Conservation (phyloP, 1,140 invertebrate species). For the Rhysida immarginata region DNA sequence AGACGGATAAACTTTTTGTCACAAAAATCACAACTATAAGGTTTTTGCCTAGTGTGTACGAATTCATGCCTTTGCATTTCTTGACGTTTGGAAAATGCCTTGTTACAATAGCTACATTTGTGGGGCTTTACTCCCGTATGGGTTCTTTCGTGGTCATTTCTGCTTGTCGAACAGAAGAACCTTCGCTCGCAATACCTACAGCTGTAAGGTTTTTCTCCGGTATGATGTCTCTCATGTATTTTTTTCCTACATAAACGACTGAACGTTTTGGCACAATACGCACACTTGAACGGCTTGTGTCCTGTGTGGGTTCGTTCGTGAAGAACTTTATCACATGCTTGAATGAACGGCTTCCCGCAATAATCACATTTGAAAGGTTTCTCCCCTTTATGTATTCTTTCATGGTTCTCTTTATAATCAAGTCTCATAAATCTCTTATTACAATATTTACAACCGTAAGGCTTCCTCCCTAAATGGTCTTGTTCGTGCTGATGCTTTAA, state of each 20-base stretch:
- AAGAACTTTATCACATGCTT: neutral
- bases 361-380: neutral
- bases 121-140: neutral
- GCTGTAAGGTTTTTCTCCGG: neutral
- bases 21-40: constrained; percentile 13
- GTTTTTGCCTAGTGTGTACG: constrained; percentile 14
- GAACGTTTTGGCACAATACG: neutral
- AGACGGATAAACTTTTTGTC: constrained; percentile 19
- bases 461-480: neutral
- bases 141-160: neutral
- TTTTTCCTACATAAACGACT: neutral
- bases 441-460: neutral
- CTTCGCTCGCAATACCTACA: neutral
- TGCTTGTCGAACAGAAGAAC: neutral
- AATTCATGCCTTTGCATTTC: constrained; percentile 21
- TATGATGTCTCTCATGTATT: neutral
- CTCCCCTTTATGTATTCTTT: neutral
- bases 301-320: neutral
- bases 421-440: neutral
- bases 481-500: too few species aligned
- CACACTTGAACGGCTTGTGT: neutral
- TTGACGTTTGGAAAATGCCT: neutral
- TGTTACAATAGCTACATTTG: neutral
- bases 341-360: neutral
- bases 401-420: neutral